Conservation (phyloP, 1,140 invertebrate genomes). For the Lasioglossum baleicum region DNA sequence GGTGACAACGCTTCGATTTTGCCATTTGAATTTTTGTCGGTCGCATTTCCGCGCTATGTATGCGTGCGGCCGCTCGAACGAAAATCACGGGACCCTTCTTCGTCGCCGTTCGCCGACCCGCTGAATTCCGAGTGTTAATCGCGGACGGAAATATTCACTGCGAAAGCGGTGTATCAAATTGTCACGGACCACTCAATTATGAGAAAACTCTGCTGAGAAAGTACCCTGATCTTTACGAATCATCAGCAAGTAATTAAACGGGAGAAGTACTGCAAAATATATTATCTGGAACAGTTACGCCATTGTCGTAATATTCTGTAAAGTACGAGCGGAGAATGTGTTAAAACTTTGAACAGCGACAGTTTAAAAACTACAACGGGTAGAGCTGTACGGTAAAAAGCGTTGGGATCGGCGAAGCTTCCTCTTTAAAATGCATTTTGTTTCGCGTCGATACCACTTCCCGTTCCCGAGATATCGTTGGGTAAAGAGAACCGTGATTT, state of each 20-base stretch:
- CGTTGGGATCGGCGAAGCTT: not conserved
- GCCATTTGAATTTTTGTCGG: constrained; percentile 52
- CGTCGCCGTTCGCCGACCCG: constrained; percentile 16
- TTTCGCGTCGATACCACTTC: not conserved
- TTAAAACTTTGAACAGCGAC: not conserved
- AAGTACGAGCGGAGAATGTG: not conserved
- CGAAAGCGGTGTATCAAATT: not conserved
- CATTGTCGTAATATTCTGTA: not conserved
- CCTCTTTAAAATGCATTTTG: not conserved
- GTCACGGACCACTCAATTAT: not conserved
- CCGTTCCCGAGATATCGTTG: not conserved
- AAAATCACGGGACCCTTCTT: constrained; percentile 35
- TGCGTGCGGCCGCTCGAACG: constrained; percentile 18
- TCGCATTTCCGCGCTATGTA: constrained; percentile 30
- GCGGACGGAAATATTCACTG: not conserved
- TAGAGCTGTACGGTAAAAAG: fast-evolving
- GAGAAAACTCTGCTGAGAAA: not conserved
- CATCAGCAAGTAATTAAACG: no score
- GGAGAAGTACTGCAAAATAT: no score
- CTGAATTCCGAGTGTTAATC: not conserved
- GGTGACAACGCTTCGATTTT: constrained; percentile 53
- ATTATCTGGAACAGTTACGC: not conserved
- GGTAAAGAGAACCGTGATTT: not conserved
- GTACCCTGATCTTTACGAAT: no score
- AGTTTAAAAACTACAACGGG: not conserved